These are phyloP conservation scores for Choristoneura rosaceana DNA, from an alignment of 2,888 invertebrate species.

Conservation along the genomic window DNA sequence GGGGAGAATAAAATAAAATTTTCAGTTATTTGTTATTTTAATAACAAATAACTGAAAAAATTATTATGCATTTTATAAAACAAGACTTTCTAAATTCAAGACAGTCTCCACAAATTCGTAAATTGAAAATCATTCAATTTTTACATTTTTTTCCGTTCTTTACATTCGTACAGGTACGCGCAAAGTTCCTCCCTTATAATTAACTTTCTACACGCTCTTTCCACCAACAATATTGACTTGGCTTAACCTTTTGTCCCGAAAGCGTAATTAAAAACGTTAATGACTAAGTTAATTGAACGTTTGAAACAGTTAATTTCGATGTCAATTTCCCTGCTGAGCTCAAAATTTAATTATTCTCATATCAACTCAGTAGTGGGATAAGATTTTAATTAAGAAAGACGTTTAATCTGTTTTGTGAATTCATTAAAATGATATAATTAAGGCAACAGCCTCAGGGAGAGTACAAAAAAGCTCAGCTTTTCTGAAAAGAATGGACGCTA, in stretches of 20 bases:
- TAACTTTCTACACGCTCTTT: neutral
- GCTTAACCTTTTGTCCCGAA: constrained; percentile 15
- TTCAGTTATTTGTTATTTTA: too few relatives aligned
- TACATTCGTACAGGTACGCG: neutral
- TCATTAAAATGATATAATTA: constrained; percentile 40
- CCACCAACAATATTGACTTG: constrained; percentile 5
- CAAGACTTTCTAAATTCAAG: too few relatives aligned
- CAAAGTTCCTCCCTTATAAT: neutral
- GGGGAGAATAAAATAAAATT: too few relatives aligned
- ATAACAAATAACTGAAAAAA: too few relatives aligned
- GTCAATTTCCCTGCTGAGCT: constrained; percentile 43
- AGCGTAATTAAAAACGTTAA: constrained; percentile 45
- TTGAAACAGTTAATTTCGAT: constrained; percentile 52
- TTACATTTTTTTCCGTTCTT: neutral
- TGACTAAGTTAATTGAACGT: constrained; percentile 55
- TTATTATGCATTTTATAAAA: too few relatives aligned
- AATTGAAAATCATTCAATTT: too few relatives aligned
- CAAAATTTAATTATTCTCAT: constrained; percentile 57
- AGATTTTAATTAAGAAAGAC: constrained; percentile 47
- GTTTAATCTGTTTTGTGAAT: constrained; percentile 43
- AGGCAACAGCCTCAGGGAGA: neutral
- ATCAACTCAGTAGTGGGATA: constrained; percentile 48
- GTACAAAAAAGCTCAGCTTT: constrained; percentile 9
- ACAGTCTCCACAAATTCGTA: too few relatives aligned
- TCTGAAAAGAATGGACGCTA: constrained; percentile 17